These are phyloP conservation scores for Drosophila histrio DNA, from an alignment of 2,888 invertebrate species.

Conservation along the genomic window DNA sequence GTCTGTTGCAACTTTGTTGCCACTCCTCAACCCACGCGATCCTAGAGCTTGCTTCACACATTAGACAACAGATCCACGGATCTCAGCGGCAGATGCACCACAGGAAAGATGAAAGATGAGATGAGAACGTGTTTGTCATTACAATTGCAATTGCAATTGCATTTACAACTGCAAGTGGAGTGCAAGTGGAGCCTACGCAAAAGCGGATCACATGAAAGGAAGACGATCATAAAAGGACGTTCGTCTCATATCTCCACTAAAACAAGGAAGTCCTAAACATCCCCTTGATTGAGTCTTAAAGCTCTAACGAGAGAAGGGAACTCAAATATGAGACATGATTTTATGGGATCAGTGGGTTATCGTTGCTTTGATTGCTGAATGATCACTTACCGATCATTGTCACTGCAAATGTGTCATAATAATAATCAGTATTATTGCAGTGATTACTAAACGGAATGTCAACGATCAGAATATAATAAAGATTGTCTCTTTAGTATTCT, in stretches of 20 bases:
- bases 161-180: neutral
- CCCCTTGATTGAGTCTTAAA: constrained; percentile 21
- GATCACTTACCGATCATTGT: constrained; percentile 10
- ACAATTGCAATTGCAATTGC: neutral
- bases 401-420: constrained; percentile 17
- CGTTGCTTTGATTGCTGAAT: constrained; percentile 1
- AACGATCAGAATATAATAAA: neutral
- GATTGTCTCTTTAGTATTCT: neutral
- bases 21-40: constrained; percentile 56
- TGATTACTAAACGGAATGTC: neutral
- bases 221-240: constrained; percentile 53
- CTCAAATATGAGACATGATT: constrained; percentile 10
- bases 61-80: constrained; percentile 46
- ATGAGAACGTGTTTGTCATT: too few species aligned
- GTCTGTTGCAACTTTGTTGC: constrained; percentile 55
- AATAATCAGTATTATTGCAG: neutral
- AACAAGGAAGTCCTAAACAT: constrained; percentile 11
- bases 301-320: constrained; percentile 24
- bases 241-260: constrained; percentile 4
- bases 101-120: constrained; percentile 49
- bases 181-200: constrained; percentile 57
- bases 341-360: constrained; percentile 48
- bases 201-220: constrained; percentile 46
- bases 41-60: constrained; percentile 55
- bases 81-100: constrained; percentile 60